Evolutionary conservation across 2,888 invertebrate species (phyloP).

Genomic region (Nymphalis urticae): DNA sequence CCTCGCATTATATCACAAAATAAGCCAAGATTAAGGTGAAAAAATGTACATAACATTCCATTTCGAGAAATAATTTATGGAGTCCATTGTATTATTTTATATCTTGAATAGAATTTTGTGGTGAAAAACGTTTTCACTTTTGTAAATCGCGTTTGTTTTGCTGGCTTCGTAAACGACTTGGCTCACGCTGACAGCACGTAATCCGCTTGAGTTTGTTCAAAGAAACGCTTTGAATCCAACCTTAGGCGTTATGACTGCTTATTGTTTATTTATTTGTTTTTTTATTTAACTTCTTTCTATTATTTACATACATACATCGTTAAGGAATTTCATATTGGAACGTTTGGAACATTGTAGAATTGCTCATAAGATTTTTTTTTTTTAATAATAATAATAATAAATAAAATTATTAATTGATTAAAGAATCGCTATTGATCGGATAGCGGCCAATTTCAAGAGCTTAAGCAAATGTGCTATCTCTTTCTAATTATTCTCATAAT

Average conservation of each 20-base stretch:
- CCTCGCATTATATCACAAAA: neutral
- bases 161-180: constrained; percentile 27
- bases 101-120: constrained; percentile 42
- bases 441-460: too few relatives aligned
- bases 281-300: neutral
- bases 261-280: constrained; percentile 9
- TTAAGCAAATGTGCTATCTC: too few relatives aligned
- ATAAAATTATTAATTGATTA: too few relatives aligned
- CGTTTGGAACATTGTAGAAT: neutral
- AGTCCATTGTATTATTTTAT: constrained; percentile 35
- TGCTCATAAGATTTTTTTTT: too few relatives aligned
- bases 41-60: constrained; percentile 1
- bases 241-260: constrained; percentile 6
- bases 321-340: neutral
- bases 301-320: neutral
- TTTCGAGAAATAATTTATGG: neutral
- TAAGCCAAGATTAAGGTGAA: neutral
- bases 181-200: constrained; percentile 25
- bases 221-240: constrained; percentile 16
- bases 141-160: constrained; percentile 46
- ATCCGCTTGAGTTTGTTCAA: constrained; percentile 16
- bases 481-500: too few relatives aligned
- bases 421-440: too few relatives aligned
- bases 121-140: constrained; percentile 44
- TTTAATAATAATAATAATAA: too few relatives aligned